Conservation (phyloP, 1,140 invertebrate species). For the Drosophila lacertosa region DNA sequence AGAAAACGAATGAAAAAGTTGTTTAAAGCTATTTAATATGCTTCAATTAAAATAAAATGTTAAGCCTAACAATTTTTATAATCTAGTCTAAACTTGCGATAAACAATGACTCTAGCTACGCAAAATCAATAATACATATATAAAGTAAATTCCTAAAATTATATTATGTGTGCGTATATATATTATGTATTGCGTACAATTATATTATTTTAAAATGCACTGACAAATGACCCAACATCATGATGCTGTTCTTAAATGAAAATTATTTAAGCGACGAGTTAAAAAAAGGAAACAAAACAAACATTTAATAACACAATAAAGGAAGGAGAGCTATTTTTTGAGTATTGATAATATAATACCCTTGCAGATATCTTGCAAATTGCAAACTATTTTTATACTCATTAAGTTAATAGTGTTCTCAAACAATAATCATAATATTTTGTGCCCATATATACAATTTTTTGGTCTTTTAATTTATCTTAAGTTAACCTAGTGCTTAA, state of each 20-base stretch:
- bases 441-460: neutral
- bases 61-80: conserved; percentile 64
- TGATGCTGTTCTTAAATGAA: conserved; percentile 61
- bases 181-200: conserved; percentile 59
- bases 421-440: too few relatives aligned
- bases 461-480: neutral
- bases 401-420: neutral
- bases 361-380: neutral
- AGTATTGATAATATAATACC: neutral
- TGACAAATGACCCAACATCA: conserved; percentile 56
- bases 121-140: conserved; percentile 50
- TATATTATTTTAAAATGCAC: conserved; percentile 55
- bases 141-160: conserved; percentile 51
- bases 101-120: conserved; percentile 48
- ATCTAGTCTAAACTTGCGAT: conserved; percentile 56
- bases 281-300: conserved; percentile 12
- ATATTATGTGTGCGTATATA: too few relatives aligned
- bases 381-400: neutral
- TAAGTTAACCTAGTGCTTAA: too few relatives aligned
- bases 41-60: conserved; percentile 58
- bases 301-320: conserved; percentile 40
- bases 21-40: conserved; percentile 33
- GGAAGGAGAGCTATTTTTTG: conserved; percentile 34
- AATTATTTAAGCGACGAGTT: conserved; percentile 26
- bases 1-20: conserved; percentile 35